Percentiles rank a stretch among this genome's conserved stretches.
Conservation (phyloP, 1,140 invertebrate species). For the Drosophila bifasciata region DNA sequence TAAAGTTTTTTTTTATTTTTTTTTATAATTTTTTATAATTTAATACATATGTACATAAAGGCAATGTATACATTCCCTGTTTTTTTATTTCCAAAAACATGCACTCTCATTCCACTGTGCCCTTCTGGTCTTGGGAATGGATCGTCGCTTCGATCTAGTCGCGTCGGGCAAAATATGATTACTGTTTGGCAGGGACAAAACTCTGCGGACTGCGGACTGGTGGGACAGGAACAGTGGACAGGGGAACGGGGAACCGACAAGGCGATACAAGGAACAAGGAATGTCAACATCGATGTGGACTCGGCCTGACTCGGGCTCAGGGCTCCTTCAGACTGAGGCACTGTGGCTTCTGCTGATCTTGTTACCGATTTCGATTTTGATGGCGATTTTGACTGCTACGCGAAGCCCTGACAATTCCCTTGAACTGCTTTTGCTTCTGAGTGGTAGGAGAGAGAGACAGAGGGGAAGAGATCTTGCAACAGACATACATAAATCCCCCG, state of each 20-base stretch:
- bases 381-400: constrained; percentile 76
- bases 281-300: constrained; percentile 54
- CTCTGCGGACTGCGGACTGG: constrained; percentile 15
- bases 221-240: constrained; percentile 17
- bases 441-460: constrained; percentile 9
- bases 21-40: no score
- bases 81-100: neutral
- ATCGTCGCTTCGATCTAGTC: constrained; percentile 28
- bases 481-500: constrained; percentile 28
- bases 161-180: constrained; percentile 68
- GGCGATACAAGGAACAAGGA: constrained; percentile 39
- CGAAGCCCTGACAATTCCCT: constrained; percentile 75
- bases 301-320: neutral
- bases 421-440: constrained; percentile 52
- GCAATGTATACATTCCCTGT: no score
- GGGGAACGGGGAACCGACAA: constrained; percentile 25
- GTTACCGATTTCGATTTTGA: constrained; percentile 82
- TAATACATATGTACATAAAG: neutral
- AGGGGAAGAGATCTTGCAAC: constrained; percentile 3
- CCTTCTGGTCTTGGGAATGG: neutral
- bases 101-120: constrained; percentile 33
- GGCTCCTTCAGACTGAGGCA: constrained; percentile 20
- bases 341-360: constrained; percentile 66
- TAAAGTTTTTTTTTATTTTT: no score
- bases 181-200: constrained; percentile 37